Conservation (phyloP, 2,113 vertebrate genomes). For the Hippocampus mohnikei region DNA sequence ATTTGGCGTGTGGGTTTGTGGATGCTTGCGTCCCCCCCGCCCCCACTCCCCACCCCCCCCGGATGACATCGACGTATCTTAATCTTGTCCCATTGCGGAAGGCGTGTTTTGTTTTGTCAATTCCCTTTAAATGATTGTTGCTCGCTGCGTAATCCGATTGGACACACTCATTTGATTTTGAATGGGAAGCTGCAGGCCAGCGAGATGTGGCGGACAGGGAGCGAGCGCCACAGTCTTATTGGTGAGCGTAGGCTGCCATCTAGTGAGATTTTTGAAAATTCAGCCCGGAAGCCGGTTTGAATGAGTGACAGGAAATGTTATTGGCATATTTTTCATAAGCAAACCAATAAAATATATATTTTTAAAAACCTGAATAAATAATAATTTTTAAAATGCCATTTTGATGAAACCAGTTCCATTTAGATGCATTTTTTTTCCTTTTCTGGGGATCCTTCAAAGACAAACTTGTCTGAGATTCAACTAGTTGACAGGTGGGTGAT, state of each 20-base stretch:
- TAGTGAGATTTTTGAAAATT: conserved; percentile 41
- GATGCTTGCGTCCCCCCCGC: background rate
- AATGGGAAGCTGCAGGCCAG: conserved; percentile 55
- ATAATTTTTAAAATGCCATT: too few relatives aligned
- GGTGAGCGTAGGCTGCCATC: conserved; percentile 45
- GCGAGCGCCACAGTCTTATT: background rate
- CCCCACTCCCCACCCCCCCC: too few relatives aligned
- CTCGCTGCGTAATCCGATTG: conserved; percentile 69
- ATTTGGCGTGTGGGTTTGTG: background rate
- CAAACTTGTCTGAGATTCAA: too few relatives aligned
- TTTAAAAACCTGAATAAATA: too few relatives aligned
- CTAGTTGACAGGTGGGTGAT: too few relatives aligned
- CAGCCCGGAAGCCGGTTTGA: background rate
- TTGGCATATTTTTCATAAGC: background rate
- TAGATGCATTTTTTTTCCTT: too few relatives aligned
- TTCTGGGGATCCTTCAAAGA: too few relatives aligned
- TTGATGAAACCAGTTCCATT: too few relatives aligned
- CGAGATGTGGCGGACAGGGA: conserved; percentile 19
- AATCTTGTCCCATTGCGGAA: conserved; percentile 48
- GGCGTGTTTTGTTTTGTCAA: conserved; percentile 42
- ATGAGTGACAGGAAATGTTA: background rate
- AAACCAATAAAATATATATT: too few relatives aligned
- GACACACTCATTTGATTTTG: conserved; percentile 64
- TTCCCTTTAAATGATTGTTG: conserved; percentile 62
- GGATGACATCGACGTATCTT: conserved; percentile 48